Evolutionary conservation across 1,140 invertebrate genomes (phyloP).

Genomic region (Galleria mellonella): DNA sequence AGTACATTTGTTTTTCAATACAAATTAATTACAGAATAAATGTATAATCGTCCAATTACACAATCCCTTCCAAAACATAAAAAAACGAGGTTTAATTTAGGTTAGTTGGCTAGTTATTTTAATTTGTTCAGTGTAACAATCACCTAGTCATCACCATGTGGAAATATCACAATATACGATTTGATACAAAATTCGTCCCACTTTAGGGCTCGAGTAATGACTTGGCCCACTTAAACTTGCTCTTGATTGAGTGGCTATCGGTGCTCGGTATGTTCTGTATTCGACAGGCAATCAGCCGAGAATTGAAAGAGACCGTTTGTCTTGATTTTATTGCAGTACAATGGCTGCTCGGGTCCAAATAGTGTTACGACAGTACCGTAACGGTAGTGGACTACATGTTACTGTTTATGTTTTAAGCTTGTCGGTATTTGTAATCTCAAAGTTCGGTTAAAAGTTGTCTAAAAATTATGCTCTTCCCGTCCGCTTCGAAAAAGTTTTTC

Average conservation of each 20-base stretch:
- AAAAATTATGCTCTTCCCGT: no score
- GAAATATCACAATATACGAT: constrained; percentile 10
- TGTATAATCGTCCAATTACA: no score
- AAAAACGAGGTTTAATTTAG: constrained; percentile 11
- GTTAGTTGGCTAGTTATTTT: constrained; percentile 4
- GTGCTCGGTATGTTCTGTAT: constrained; percentile 9
- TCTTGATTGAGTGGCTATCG: constrained; percentile 24
- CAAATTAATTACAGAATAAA: no score
- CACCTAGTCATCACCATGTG: constrained; percentile 4
- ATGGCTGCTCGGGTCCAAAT: constrained; percentile 17
- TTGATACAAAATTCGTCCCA: constrained; percentile 15
- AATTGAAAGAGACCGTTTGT: constrained; percentile 45
- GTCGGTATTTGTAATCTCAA: no score
- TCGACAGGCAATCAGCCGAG: constrained; percentile 32
- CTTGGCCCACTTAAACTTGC: constrained; percentile 9
- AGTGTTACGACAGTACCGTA: constrained; percentile 9
- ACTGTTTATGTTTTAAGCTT: no score
- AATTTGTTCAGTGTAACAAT: background rate
- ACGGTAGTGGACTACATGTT: constrained; percentile 26
- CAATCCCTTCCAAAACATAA: constrained; percentile 2
- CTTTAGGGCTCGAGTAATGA: constrained; percentile 23
- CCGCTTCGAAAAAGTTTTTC: no score
- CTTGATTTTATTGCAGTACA: constrained; percentile 45
- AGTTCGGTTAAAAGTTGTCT: no score
- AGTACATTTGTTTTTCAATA: no score